Percentiles rank a stretch among this genome's conserved stretches.
Evolutionary conservation across 2,113 vertebrate species (phyloP).

Genomic region (Herpailurus yagouaroundi): DNA sequence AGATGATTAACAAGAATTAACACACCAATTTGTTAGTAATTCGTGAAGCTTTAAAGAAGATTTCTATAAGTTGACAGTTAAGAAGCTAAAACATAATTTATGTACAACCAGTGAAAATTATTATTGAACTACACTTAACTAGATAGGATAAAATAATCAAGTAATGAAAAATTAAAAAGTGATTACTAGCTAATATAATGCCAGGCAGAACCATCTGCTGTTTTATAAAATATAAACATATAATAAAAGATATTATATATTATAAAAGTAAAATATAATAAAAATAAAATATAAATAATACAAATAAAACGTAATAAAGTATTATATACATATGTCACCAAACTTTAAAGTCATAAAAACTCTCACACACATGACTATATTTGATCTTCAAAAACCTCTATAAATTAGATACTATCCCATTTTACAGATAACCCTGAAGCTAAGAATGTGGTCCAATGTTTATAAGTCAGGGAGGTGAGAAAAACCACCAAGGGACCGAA

Average conservation of each 20-base stretch:
- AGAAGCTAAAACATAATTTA: conserved; percentile 3
- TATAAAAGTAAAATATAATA: neutral
- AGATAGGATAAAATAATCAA: conserved; percentile 34
- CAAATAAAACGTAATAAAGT: neutral
- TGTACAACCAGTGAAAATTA: neutral
- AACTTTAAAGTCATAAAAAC: conserved; percentile 22
- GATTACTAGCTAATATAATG: conserved; percentile 15
- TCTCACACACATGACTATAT: neutral
- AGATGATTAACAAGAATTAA: neutral
- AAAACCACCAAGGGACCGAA: neutral
- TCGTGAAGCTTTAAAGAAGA: neutral
- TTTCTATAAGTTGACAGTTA: conserved; percentile 18
- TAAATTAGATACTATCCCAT: neutral
- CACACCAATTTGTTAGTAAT: conserved; percentile 18
- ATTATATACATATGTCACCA: neutral
- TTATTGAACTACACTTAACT: neutral
- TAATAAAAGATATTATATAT: neutral
- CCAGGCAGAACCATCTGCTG: neutral
- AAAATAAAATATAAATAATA: neutral
- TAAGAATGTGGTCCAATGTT: neutral
- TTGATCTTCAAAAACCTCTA: neutral
- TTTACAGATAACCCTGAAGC: neutral
- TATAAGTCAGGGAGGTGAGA: neutral
- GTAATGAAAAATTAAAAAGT: conserved; percentile 2
- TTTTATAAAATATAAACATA: conserved; percentile 22